phyloP scores from a whole-genome alignment of 2,113 vertebrate species.

The Urocolius indicus region DNA sequence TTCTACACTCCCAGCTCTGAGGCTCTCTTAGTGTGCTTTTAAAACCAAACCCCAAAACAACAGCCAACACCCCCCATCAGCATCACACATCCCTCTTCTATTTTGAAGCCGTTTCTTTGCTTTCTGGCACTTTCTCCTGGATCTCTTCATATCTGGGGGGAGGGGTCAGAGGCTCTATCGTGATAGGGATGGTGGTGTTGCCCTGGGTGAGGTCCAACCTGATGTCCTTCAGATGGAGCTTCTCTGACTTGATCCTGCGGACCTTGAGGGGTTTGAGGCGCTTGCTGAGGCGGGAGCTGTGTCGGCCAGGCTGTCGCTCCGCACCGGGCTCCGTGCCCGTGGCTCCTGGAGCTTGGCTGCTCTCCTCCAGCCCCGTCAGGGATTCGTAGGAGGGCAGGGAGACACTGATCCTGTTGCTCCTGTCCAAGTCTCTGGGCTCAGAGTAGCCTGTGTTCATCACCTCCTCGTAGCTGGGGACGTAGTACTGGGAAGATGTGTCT shows the following conservation, averaged over 20 bases:
- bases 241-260: slow-evolving; percentile 93
- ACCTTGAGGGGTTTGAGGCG: slow-evolving; percentile 89
- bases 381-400: slow-evolving; percentile 95
- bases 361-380: slow-evolving; percentile 74
- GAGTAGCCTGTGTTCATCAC: slow-evolving; percentile 82
- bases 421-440: slow-evolving; percentile 50
- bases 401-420: slow-evolving; percentile 75
- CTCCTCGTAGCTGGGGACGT: slow-evolving; percentile 93
- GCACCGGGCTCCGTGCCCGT: background rate
- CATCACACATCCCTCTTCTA: background rate
- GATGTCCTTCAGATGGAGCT: slow-evolving; percentile 86
- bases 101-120: slow-evolving; percentile 56
- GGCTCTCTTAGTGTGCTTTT: background rate
- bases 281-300: slow-evolving; percentile 78
- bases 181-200: slow-evolving; percentile 61
- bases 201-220: slow-evolving; percentile 73
- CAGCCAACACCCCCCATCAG: background rate
- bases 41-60: background rate
- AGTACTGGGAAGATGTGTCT: slow-evolving; percentile 56
- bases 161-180: slow-evolving; percentile 92
- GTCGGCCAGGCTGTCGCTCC: background rate
- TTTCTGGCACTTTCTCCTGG: slow-evolving; percentile 47
- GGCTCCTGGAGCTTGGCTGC: accelerated
- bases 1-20: background rate
- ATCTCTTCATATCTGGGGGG: slow-evolving; percentile 91